Conservation (phyloP, 2,888 invertebrate species). For the Dioctria rufipes region DNA sequence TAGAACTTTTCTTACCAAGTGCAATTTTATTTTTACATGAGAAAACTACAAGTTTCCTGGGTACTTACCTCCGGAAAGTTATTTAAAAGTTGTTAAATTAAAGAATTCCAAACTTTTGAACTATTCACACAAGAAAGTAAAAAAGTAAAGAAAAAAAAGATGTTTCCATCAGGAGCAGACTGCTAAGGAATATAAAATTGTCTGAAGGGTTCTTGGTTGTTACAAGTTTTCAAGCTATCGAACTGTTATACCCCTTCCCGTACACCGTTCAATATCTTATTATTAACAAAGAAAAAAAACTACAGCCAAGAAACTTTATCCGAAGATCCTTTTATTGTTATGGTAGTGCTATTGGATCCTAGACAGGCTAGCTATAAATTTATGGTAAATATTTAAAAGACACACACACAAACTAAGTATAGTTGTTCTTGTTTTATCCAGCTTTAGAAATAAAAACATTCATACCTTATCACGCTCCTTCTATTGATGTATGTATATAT, state of each 20-base stretch:
- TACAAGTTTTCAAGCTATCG: not conserved
- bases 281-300: conserved; percentile 8
- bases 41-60: not conserved
- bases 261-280: conserved; percentile 13
- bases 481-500: too few relatives aligned
- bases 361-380: conserved; percentile 59
- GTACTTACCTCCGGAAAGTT: conserved; percentile 13
- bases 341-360: conserved; percentile 59
- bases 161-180: not conserved
- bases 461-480: too few relatives aligned
- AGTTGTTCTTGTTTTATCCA: conserved; percentile 15
- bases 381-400: conserved; percentile 59
- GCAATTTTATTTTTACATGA: conserved; percentile 26
- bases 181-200: not conserved
- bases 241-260: not conserved
- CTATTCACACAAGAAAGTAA: not conserved
- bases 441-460: conserved; percentile 2
- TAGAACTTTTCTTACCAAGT: conserved; percentile 15
- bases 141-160: not conserved
- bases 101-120: conserved; percentile 33
- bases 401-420: too few relatives aligned
- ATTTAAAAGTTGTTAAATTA: conserved; percentile 26
- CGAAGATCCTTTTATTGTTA: conserved; percentile 53
- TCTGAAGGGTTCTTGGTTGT: not conserved
- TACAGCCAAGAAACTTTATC: conserved; percentile 5